Conservation (phyloP, 2,113 vertebrate species). For the Lophochroa leadbeateri region DNA sequence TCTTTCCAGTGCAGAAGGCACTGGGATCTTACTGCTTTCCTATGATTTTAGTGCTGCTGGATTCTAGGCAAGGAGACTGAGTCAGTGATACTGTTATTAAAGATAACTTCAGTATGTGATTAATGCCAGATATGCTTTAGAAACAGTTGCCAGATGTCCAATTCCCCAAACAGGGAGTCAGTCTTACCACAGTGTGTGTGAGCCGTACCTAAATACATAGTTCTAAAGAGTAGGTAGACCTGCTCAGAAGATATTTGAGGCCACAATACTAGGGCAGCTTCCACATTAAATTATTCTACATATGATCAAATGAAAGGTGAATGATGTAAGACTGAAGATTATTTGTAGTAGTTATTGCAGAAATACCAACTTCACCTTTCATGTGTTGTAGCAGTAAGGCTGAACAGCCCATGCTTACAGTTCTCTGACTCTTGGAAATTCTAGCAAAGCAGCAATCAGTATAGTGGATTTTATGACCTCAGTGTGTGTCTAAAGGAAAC, state of each 20-base stretch:
- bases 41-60: neutral
- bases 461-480: conserved; percentile 3
- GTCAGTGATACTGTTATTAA: conserved; percentile 5
- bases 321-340: neutral
- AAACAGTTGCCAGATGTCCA: neutral
- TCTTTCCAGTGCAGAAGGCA: neutral
- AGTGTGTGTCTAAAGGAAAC: neutral
- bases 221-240: neutral
- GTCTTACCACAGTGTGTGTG: neutral
- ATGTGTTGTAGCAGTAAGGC: neutral
- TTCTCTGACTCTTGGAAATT: conserved; percentile 14
- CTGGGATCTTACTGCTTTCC: neutral
- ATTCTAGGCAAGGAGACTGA: neutral
- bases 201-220: neutral
- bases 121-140: neutral
- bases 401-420: neutral
- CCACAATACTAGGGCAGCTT: neutral
- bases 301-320: conserved; percentile 13
- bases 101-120: neutral
- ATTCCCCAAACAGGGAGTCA: neutral
- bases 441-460: neutral
- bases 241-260: neutral
- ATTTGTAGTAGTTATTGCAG: neutral
- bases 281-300: neutral
- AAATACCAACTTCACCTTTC: neutral